Evolutionary conservation across 2,113 vertebrate genomes (phyloP), one percentile per base, ranked within the genome.

Genomic region (Opisthocomus hoazin): DNA sequence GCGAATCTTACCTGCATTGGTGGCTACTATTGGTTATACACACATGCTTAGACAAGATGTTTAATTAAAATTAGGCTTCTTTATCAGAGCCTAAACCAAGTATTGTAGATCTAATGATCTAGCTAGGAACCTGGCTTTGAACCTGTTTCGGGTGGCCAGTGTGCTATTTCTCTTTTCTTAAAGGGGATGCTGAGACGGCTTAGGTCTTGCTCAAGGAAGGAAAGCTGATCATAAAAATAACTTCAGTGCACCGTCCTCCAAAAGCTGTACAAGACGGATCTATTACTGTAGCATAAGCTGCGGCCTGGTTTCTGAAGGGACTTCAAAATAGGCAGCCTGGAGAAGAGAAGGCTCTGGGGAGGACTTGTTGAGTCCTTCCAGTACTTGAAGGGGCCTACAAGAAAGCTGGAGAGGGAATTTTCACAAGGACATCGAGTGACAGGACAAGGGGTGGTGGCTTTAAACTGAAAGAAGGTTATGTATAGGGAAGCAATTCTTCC

Each of bases 241-340:
- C 9, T 71, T 54, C 39, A 34, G 20, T 6, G 22, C 41, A 4
- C 8, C 23, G 3, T 10, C 17, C 54, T 21, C 27, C 23, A 27
- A 26, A 12, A 70, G 17, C 24, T 58, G 21, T 17, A 12, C 45
- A 12, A 26, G 76, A 24, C n/a, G 16, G 22, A 53, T 51, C 9
- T 64, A 13, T 26, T 10, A n/a, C 27, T 2, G 0, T 1, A 10
- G 56, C 5, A 21, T 32, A 17, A 61, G 37, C 36, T 6, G 20
- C 12, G 7, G 69, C 21, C 43, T 32, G 27, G n/a, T 12, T 54
- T 46, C 76, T 48, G n/a, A 63, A 53, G 29, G 56, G 12, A 12
- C 63, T 76, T 70, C 32, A 34, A 57, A 37, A 8, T 4, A 56
- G 34, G 34, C 11, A 1, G n/a, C n/a, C n/a, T n/a, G n/a, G n/a